These are phyloP conservation scores for Numenius phaeopus DNA, from an alignment of 2,797 vertebrate species.

Conservation along the genomic window DNA sequence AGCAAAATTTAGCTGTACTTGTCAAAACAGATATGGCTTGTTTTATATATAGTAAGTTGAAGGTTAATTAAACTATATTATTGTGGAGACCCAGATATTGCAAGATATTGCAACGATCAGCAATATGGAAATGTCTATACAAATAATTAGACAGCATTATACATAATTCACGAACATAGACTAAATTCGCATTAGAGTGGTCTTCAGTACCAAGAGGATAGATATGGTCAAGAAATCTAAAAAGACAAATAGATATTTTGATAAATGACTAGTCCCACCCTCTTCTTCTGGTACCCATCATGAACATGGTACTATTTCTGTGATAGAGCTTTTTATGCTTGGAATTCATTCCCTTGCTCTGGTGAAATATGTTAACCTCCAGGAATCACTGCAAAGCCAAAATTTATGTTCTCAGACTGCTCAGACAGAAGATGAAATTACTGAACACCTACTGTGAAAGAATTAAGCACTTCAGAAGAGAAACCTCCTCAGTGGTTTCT, in stretches of 20 bases:
- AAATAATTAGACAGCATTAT: neutral
- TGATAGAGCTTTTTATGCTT: neutral
- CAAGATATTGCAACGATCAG: neutral
- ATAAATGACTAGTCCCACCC: neutral
- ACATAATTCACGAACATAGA: neutral
- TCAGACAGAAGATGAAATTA: neutral
- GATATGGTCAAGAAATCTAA: neutral
- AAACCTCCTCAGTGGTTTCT: neutral
- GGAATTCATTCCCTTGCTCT: neutral
- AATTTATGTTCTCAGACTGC: neutral
- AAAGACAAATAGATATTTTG: neutral
- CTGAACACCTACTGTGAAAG: neutral
- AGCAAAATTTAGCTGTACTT: neutral
- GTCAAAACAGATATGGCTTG: neutral
- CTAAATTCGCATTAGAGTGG: neutral
- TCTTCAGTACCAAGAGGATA: neutral
- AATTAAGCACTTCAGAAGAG: neutral
- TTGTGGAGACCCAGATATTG: neutral
- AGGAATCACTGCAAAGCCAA: neutral
- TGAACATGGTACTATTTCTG: neutral
- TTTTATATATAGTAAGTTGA: neutral
- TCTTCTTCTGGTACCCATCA: neutral
- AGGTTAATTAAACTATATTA: neutral
- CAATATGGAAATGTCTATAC: neutral
- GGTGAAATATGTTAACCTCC: neutral